Percentiles rank a stretch among this genome's conserved stretches.
Evolutionary conservation across 2,888 invertebrate genomes (phyloP).

Genomic region (Biston betularia): DNA sequence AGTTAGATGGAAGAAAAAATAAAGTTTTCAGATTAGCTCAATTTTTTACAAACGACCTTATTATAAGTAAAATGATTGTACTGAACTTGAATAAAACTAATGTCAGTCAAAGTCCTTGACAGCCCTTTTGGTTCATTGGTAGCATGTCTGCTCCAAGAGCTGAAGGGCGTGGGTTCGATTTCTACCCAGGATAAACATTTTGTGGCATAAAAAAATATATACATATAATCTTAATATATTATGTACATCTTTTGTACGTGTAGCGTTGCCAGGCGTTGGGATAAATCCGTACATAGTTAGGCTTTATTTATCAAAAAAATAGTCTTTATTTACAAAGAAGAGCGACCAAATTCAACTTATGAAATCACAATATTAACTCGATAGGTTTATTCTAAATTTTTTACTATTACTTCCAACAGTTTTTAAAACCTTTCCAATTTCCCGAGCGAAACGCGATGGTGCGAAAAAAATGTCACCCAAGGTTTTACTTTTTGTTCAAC

Average conservation of each 20-base stretch:
- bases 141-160: too few species aligned
- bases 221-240: too few species aligned
- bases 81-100: neutral
- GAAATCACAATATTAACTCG: neutral
- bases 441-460: conserved; percentile 14
- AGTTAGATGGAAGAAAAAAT: neutral
- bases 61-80: neutral
- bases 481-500: conserved; percentile 16
- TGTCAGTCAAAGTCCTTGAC: too few species aligned
- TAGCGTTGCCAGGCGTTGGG: too few species aligned
- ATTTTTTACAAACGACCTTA: conserved; percentile 19
- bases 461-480: conserved; percentile 28
- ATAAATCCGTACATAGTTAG: too few species aligned
- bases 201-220: too few species aligned
- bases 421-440: conserved; percentile 25
- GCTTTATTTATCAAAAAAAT: too few species aligned
- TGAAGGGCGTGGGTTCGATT: too few species aligned
- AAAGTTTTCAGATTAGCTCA: conserved; percentile 22
- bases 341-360: neutral
- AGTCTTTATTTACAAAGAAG: neutral
- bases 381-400: conserved; percentile 9
- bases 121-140: too few species aligned
- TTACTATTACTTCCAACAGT: conserved; percentile 1
- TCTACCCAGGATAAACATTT: too few species aligned
- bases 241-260: too few species aligned